Evolutionary conservation across 2,113 vertebrate genomes (phyloP).

Genomic region (Zeus faber): DNA sequence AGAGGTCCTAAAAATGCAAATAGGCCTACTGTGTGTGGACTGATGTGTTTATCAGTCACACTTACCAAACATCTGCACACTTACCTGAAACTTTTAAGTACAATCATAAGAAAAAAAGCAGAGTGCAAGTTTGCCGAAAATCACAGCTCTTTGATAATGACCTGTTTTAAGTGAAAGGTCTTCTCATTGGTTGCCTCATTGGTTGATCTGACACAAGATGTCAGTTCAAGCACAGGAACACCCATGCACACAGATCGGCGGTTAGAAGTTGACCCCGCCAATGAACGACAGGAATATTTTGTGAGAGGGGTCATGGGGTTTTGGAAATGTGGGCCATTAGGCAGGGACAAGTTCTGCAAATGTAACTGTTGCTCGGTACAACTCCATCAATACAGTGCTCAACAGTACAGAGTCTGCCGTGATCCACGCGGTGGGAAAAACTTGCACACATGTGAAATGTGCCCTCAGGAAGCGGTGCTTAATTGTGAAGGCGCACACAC

Average conservation of each 20-base stretch:
- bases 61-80: too few relatives aligned
- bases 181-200: conserved; percentile 8
- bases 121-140: neutral
- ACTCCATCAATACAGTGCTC: conserved; percentile 16
- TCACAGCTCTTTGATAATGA: neutral
- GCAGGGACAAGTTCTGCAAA: conserved; percentile 42
- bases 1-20: conserved; percentile 20
- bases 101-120: neutral
- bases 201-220: neutral
- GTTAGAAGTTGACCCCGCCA: conserved; percentile 44
- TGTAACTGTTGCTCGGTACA: conserved; percentile 5
- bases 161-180: too few relatives aligned
- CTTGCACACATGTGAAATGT: conserved; percentile 41
- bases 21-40: neutral
- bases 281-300: too few relatives aligned
- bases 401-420: conserved; percentile 16
- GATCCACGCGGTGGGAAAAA: conserved; percentile 31
- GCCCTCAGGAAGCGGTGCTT: conserved; percentile 43
- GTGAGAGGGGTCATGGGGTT: neutral
- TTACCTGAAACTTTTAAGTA: conserved; percentile 12
- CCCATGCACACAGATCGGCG: conserved; percentile 40
- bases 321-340: conserved; percentile 11
- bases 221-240: conserved; percentile 12
- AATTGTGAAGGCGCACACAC: conserved; percentile 14
- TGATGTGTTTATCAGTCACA: neutral